These are phyloP conservation scores for Notodonta ziczac DNA, from an alignment of 2,888 invertebrate species.

Conservation along the genomic window DNA sequence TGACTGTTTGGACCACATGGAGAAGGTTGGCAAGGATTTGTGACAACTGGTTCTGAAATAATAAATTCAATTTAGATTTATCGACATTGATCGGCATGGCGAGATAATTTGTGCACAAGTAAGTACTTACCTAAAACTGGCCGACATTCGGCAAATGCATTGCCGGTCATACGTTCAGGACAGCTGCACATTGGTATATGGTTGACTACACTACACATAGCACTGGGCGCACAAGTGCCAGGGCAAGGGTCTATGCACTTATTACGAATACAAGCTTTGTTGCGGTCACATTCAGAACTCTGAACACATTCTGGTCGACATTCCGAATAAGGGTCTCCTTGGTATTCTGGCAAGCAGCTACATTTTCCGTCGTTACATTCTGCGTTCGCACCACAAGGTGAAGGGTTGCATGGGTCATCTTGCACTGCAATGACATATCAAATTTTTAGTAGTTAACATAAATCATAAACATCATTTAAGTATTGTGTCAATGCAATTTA, in stretches of 20 bases:
- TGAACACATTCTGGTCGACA: constrained; percentile 93
- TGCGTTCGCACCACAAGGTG: constrained; percentile 89
- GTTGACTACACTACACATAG: constrained; percentile 88
- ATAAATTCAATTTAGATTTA: not conserved
- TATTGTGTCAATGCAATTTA: too few species aligned
- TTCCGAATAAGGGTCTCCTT: constrained; percentile 90
- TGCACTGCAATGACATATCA: constrained; percentile 53
- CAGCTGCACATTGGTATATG: constrained; percentile 86
- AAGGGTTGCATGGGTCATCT: constrained; percentile 86
- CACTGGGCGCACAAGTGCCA: constrained; percentile 90
- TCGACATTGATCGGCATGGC: not conserved
- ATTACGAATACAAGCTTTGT: constrained; percentile 88
- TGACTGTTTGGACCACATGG: constrained; percentile 87
- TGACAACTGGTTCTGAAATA: constrained; percentile 77
- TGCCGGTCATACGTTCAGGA: constrained; percentile 87
- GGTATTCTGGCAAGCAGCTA: constrained; percentile 88
- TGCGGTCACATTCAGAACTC: constrained; percentile 88
- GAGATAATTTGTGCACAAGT: not conserved
- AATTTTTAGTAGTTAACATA: not conserved
- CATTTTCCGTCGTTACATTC: constrained; percentile 88
- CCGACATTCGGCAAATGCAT: constrained; percentile 87
- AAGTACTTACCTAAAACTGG: constrained; percentile 77
- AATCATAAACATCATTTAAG: not conserved
- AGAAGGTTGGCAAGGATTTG: constrained; percentile 86
- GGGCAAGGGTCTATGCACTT: constrained; percentile 92